Evolutionary conservation across 2,888 invertebrate species (phyloP).

Genomic region (Dilophus febrilis): DNA sequence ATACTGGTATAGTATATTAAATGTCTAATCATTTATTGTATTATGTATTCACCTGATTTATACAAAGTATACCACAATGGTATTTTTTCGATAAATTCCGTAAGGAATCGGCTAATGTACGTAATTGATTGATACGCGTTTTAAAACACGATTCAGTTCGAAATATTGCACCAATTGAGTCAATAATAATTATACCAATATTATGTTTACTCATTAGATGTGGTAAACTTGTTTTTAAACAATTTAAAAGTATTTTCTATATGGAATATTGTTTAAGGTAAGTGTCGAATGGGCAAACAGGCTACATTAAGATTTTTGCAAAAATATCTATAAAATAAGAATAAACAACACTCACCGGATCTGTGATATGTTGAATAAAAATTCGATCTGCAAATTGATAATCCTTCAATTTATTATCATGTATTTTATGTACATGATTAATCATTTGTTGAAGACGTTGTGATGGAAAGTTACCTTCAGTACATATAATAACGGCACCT

Average conservation of each 20-base stretch:
- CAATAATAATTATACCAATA: slow-evolving; percentile 48
- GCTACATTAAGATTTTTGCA: background rate
- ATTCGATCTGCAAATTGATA: slow-evolving; percentile 38
- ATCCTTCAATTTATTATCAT: slow-evolving; percentile 20
- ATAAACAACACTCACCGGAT: slow-evolving; percentile 28
- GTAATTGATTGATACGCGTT: slow-evolving; percentile 37
- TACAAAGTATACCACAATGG: slow-evolving; percentile 43
- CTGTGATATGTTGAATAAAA: slow-evolving; percentile 46
- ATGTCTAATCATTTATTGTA: no score
- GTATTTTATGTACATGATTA: slow-evolving; percentile 21
- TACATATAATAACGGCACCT: slow-evolving; percentile 51
- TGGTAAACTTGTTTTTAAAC: slow-evolving; percentile 36
- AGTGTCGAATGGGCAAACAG: background rate
- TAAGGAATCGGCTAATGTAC: slow-evolving; percentile 36
- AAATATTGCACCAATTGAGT: slow-evolving; percentile 58
- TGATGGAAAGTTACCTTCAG: slow-evolving; percentile 55
- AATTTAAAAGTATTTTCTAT: slow-evolving; percentile 37
- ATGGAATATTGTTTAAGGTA: slow-evolving; percentile 6
- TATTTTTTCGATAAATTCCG: slow-evolving; percentile 36
- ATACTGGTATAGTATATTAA: no score
- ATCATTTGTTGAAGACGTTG: slow-evolving; percentile 42
- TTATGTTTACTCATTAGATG: slow-evolving; percentile 32
- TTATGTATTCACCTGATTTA: slow-evolving; percentile 44
- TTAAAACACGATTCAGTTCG: slow-evolving; percentile 34
- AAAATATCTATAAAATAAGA: background rate